Evolutionary conservation across 2,888 invertebrate species (phyloP), one percentile per base, ranked within the genome.

Genomic region (Lasioglossum lativentre): DNA sequence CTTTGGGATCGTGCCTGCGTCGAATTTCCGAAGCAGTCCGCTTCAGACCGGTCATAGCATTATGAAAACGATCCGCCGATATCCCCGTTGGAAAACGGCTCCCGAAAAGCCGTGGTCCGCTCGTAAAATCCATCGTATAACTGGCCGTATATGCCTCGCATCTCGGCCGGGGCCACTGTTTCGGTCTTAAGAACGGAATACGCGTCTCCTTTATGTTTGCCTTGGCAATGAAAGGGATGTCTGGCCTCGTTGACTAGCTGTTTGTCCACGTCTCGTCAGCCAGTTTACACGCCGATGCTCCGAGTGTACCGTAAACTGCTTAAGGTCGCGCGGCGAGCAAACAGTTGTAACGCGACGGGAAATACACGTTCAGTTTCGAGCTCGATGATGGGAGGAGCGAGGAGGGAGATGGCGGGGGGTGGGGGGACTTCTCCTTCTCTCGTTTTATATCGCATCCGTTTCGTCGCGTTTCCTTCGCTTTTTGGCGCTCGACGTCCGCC

Each of bases 331-430:
- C 40, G 66, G 47, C 71, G 74, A 79, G 82, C 84, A 86, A 84
- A 86, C 86, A 84, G 82, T 78, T 82, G 75, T 82, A 83, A 80
- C 76, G 70, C 75, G 71, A 82, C 88, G 78, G 84, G 42, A 75
- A 87, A 88, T 87, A 85, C 87, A 83, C 78, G 77, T 87, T 87
- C 78, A 78, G 59, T 85, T 74, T 66, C 72, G 40, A 82, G 40
- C 38, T 8, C 14, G 52, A 30, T 5, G 16, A 63, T 16, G 10
- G 27, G 16, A 5, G 23, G 38, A 10, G 4, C 1, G 34, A 23
- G 2, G 23, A 27, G 63, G 30, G 23, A 2, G 8, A 52, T 2
- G 2, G 34, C 2, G 34, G 34, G 34, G 34, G 34, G 34, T 34
- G n/a, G n/a, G 16, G 16, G 38, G 3, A 30, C 8, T n/a, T n/a